phyloP scores from a whole-genome alignment of 2,113 vertebrate genomes.

The Plestiodon gilberti region DNA sequence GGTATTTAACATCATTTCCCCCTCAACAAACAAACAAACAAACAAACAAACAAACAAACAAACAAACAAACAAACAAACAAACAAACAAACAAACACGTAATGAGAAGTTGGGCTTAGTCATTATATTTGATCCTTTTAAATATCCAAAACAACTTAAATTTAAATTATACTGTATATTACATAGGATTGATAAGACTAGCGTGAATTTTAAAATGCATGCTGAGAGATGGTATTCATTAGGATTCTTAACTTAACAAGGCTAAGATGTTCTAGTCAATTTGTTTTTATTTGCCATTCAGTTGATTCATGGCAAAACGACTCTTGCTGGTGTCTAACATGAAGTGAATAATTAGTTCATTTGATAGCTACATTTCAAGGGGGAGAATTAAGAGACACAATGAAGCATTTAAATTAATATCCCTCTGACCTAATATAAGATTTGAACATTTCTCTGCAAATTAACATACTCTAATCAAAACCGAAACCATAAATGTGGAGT shows the following conservation, averaged over 20 bases:
- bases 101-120: background rate
- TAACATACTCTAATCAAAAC: fast-evolving
- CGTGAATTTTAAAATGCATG: background rate
- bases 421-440: background rate
- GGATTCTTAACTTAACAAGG: constrained; percentile 30
- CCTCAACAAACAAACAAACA: too few relatives aligned
- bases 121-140: background rate
- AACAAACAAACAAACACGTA: background rate
- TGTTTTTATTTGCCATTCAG: constrained; percentile 27
- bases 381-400: background rate
- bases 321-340: background rate
- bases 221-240: background rate
- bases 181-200: background rate
- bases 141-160: background rate
- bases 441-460: constrained; percentile 10
- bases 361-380: constrained; percentile 12
- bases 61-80: background rate
- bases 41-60: background rate
- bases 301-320: constrained; percentile 1
- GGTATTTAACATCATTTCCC: background rate
- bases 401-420: background rate
- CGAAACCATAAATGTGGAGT: background rate
- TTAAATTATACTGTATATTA: background rate
- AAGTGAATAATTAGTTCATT: constrained; percentile 24
- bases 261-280: constrained; percentile 20